phyloP scores from a whole-genome alignment of 2,113 vertebrate genomes.

The Dasyurus viverrinus region DNA sequence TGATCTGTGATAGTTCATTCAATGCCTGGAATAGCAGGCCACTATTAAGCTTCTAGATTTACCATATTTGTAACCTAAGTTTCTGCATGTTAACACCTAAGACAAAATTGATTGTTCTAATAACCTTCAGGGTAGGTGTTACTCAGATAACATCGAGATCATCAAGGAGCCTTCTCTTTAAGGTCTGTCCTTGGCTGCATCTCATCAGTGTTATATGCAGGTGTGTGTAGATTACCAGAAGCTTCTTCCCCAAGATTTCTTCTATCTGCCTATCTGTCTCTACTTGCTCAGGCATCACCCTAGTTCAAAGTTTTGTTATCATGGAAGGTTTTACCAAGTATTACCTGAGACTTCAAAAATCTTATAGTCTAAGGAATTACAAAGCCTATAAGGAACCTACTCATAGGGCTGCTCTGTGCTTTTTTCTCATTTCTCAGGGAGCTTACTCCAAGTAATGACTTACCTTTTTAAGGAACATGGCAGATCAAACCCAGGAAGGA shows the following conservation, averaged over 20 bases:
- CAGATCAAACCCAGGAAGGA: background rate
- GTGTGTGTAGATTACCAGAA: background rate
- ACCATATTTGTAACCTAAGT: background rate
- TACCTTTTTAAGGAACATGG: conserved; percentile 54
- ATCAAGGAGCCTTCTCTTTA: background rate
- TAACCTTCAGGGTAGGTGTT: background rate
- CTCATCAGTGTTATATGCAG: background rate
- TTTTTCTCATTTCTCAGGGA: background rate
- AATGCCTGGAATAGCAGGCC: background rate
- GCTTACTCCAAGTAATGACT: background rate
- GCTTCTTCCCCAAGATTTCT: background rate
- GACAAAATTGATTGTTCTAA: background rate
- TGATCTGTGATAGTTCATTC: background rate
- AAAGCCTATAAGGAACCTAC: no score
- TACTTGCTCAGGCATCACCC: background rate
- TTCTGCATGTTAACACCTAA: background rate
- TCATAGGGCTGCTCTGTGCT: background rate
- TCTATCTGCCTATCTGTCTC: background rate
- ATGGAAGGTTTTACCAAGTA: background rate
- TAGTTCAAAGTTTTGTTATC: background rate
- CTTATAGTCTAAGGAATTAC: background rate
- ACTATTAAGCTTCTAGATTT: background rate
- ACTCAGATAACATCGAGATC: background rate
- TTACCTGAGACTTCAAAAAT: background rate
- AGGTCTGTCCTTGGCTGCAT: background rate